These are phyloP conservation scores for Agrotis segetum DNA, from an alignment of 2,888 invertebrate species.

Conservation along the genomic window DNA sequence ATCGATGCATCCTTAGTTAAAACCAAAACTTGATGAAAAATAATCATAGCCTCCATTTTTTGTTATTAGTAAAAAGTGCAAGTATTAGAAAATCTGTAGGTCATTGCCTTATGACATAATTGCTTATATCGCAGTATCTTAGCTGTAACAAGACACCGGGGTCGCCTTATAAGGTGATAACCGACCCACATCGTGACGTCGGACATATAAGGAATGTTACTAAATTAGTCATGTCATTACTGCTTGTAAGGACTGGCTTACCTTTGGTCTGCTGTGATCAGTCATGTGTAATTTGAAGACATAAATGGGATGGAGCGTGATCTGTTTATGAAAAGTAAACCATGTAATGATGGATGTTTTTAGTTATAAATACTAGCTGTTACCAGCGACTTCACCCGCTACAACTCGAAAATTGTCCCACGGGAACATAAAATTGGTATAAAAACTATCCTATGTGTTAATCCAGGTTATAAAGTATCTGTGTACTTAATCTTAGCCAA, in stretches of 20 bases:
- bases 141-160: conserved; percentile 55
- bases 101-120: conserved; percentile 53
- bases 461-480: too few species aligned
- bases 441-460: too few species aligned
- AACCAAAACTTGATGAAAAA: too few species aligned
- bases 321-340: conserved; percentile 5
- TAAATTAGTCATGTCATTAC: conserved; percentile 4
- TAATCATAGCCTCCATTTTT: too few species aligned
- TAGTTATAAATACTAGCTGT: too few species aligned
- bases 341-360: background rate
- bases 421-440: too few species aligned
- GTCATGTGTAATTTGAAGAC: conserved; percentile 21
- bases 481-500: too few species aligned
- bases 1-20: too few species aligned
- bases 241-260: conserved; percentile 3
- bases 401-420: too few species aligned
- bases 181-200: conserved; percentile 46
- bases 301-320: background rate
- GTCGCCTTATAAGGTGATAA: conserved; percentile 52
- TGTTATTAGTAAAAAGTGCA: conserved; percentile 11
- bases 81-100: conserved; percentile 32
- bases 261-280: background rate
- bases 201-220: conserved; percentile 33
- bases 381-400: too few species aligned
- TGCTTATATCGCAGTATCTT: conserved; percentile 26